Conservation (phyloP, 2,888 invertebrate genomes). For the Chrysolina haemoptera region DNA sequence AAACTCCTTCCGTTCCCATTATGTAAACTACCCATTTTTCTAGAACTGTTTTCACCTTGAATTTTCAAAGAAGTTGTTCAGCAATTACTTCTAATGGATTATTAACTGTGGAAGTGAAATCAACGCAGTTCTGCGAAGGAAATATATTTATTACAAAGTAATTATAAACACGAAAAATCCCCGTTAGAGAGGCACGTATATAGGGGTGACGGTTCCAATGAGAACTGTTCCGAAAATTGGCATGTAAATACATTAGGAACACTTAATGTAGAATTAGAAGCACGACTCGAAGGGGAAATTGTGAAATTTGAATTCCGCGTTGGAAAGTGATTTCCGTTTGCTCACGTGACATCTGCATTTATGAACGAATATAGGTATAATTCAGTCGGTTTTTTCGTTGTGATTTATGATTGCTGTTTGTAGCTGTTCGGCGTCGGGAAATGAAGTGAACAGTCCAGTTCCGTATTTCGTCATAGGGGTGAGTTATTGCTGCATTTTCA, state of each 20-base stretch:
- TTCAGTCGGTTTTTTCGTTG: conserved; percentile 17
- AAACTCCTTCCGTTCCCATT: no score
- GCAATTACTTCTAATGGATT: neutral
- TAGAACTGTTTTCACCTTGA: no score
- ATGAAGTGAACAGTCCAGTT: conserved; percentile 12
- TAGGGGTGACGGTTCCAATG: conserved; percentile 24
- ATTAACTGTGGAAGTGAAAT: neutral
- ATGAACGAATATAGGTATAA: conserved; percentile 44
- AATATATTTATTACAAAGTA: conserved; percentile 27
- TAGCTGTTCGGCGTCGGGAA: conserved; percentile 9
- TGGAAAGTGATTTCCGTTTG: conserved; percentile 65
- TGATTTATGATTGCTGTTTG: conserved; percentile 29
- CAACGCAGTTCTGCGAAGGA: neutral
- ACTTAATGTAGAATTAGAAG: conserved; percentile 65
- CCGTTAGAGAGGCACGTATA: conserved; percentile 19
- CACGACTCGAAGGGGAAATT: conserved; percentile 68
- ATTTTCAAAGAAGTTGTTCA: no score
- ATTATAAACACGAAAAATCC: conserved; percentile 34
- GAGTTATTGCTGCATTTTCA: neutral
- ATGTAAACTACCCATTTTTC: no score
- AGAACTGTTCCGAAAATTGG: conserved; percentile 59
- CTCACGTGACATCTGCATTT: conserved; percentile 62
- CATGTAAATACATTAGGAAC: conserved; percentile 67
- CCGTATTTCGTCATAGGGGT: neutral
- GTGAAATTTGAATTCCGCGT: conserved; percentile 68